Conservation (phyloP, 2,113 vertebrate species). For the Polypterus bichir region DNA sequence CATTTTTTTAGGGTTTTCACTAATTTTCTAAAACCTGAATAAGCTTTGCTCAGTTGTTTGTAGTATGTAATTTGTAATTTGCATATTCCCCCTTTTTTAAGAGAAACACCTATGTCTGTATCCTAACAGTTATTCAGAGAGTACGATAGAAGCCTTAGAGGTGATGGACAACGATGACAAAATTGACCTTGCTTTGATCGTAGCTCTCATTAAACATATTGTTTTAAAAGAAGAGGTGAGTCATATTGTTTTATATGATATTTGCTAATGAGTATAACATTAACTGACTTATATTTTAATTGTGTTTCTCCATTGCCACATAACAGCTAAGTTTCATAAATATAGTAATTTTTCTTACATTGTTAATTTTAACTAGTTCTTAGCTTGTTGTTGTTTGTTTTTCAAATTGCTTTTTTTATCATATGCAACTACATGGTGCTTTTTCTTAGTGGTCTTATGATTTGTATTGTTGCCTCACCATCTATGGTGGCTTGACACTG, state of each 20-base stretch:
- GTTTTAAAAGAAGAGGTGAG: slow-evolving; percentile 74
- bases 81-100: neutral
- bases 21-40: too few relatives aligned
- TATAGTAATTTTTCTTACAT: neutral
- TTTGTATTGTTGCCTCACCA: too few relatives aligned
- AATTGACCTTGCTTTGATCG: slow-evolving; percentile 80
- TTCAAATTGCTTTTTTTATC: slow-evolving; percentile 7
- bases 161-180: slow-evolving; percentile 78
- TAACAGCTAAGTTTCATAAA: too few relatives aligned
- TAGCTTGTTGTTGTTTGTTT: neutral
- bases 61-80: neutral
- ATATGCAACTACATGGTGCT: too few relatives aligned
- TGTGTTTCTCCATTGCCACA: too few relatives aligned
- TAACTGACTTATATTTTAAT: neutral
- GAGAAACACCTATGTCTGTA: neutral
- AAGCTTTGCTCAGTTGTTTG: neutral
- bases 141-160: slow-evolving; percentile 64
- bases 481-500: too few relatives aligned
- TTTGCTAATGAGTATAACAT: too few relatives aligned
- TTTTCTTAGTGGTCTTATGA: too few relatives aligned
- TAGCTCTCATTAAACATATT: slow-evolving; percentile 81
- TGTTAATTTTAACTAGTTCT: slow-evolving; percentile 2
- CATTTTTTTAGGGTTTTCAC: too few relatives aligned
- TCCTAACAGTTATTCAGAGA: slow-evolving; percentile 66
- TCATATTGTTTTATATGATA: neutral